These are phyloP conservation scores for Leptinotarsa haldemani DNA, from an alignment of 2,888 invertebrate species.

Conservation along the genomic window DNA sequence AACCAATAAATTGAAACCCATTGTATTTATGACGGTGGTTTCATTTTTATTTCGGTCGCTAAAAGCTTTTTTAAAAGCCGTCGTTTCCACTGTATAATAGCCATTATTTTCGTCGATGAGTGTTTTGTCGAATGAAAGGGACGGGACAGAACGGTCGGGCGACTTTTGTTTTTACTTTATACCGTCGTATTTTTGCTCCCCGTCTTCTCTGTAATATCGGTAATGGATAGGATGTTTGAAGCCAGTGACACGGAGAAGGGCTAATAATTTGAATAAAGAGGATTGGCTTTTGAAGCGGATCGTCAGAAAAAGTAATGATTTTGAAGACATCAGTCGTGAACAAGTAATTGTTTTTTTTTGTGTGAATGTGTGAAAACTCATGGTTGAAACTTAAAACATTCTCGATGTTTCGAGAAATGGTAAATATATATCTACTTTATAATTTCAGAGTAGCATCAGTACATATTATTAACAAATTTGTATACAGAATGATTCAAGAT, in stretches of 20 bases:
- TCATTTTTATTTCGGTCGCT: slow-evolving; percentile 40
- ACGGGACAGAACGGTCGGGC: slow-evolving; percentile 14
- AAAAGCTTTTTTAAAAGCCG: slow-evolving; percentile 41
- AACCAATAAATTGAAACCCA: slow-evolving; percentile 38
- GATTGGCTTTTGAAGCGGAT: background rate
- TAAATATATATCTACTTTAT: too few species aligned
- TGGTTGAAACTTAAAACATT: too few species aligned
- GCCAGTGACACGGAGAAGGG: slow-evolving; percentile 7
- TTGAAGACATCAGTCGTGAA: too few species aligned
- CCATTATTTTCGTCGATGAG: slow-evolving; percentile 40
- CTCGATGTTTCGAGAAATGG: too few species aligned
- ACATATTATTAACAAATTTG: too few species aligned
- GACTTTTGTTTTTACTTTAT: slow-evolving; percentile 25
- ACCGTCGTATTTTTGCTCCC: slow-evolving; percentile 17
- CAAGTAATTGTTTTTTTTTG: too few species aligned
- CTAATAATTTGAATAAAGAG: slow-evolving; percentile 6
- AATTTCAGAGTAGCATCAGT: too few species aligned
- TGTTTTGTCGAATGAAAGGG: slow-evolving; percentile 34
- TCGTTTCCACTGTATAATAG: slow-evolving; percentile 40
- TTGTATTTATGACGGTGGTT: slow-evolving; percentile 42
- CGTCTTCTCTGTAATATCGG: slow-evolving; percentile 19
- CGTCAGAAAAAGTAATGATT: too few species aligned
- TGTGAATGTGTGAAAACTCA: too few species aligned
- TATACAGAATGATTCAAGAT: too few species aligned
- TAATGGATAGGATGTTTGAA: slow-evolving; percentile 28